These are phyloP conservation scores for Mionectes olivaceus DNA, from an alignment of 2,797 vertebrate genomes.

Conservation along the genomic window DNA sequence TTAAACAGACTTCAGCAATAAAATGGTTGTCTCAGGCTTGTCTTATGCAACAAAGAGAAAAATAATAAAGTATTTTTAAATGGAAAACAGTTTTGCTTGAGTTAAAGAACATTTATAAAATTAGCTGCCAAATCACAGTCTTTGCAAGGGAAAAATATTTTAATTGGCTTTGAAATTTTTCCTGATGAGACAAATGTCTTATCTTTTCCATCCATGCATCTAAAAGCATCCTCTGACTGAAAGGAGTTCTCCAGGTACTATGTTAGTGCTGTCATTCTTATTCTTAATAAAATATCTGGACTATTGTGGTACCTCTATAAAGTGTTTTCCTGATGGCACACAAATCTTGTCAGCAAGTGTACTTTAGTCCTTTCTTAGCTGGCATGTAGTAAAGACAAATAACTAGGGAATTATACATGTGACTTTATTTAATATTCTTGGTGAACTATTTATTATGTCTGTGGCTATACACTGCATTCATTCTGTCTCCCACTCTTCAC, in stretches of 20 bases:
- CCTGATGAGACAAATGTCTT: constrained; percentile 39
- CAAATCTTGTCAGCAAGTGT: constrained; percentile 47
- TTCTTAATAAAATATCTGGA: neutral
- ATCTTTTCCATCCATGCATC: constrained; percentile 43
- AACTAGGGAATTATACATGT: constrained; percentile 2
- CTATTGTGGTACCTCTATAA: constrained; percentile 3
- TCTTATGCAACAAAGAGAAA: constrained; percentile 45
- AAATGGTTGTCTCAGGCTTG: constrained; percentile 39
- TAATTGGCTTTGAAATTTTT: constrained; percentile 64
- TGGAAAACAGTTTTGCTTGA: constrained; percentile 65
- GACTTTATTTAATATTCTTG: constrained; percentile 26
- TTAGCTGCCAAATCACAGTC: constrained; percentile 65
- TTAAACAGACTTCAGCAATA: constrained; percentile 64
- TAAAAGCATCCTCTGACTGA: constrained; percentile 36
- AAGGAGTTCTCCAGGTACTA: constrained; percentile 23
- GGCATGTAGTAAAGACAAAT: constrained; percentile 51
- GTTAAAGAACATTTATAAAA: constrained; percentile 59
- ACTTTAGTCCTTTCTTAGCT: constrained; percentile 25
- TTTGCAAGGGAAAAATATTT: constrained; percentile 67
- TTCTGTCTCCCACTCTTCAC: neutral
- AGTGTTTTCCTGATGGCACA: constrained; percentile 45
- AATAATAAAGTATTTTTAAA: constrained; percentile 19
- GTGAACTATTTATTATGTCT: constrained; percentile 61
- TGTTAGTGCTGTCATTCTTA: neutral
- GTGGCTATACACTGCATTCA: neutral